Conservation (phyloP, 2,888 invertebrate species). For the Argyresthia goedartella region DNA sequence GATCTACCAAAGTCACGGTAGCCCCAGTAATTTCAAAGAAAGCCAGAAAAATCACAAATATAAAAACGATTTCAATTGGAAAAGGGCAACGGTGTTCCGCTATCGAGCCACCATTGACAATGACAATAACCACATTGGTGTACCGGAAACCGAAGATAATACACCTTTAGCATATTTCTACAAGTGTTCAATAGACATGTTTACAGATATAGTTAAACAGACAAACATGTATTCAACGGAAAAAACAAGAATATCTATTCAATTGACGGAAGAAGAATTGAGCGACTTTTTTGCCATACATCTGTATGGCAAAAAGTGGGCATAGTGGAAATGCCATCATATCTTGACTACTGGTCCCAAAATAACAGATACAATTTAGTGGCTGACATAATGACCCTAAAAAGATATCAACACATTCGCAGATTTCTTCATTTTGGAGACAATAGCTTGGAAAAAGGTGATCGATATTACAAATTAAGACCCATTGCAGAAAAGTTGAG, state of each 20-base stretch:
- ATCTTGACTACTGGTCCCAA: slow-evolving; percentile 1
- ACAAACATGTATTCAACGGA: slow-evolving; percentile 4
- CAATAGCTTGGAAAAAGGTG: neutral
- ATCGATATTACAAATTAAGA: slow-evolving; percentile 4
- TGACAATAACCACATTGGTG: neutral
- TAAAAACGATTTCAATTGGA: neutral
- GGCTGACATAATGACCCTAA: slow-evolving; percentile 4
- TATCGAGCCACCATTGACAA: neutral
- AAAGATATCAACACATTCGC: slow-evolving; percentile 6
- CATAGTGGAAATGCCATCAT: slow-evolving; percentile 4
- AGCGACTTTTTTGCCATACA: slow-evolving; percentile 3
- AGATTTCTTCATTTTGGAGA: slow-evolving; percentile 5
- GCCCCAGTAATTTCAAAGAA: neutral
- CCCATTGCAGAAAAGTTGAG: slow-evolving; percentile 1
- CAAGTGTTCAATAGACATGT: slow-evolving; percentile 3
- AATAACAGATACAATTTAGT: neutral
- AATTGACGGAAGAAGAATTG: slow-evolving; percentile 3
- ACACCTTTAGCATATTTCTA: neutral
- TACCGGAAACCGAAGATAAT: neutral
- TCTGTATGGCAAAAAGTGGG: slow-evolving; percentile 6
- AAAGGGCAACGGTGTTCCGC: neutral
- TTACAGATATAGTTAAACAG: neutral
- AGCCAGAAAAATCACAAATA: neutral
- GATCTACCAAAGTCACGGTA: neutral
- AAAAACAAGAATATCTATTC: slow-evolving; percentile 1